Evolutionary conservation across 35 echinoderm and acorn worm genomes (phyloP), one percentile per base, ranked within the genome.

Genomic region (Lytechinus pictus): DNA sequence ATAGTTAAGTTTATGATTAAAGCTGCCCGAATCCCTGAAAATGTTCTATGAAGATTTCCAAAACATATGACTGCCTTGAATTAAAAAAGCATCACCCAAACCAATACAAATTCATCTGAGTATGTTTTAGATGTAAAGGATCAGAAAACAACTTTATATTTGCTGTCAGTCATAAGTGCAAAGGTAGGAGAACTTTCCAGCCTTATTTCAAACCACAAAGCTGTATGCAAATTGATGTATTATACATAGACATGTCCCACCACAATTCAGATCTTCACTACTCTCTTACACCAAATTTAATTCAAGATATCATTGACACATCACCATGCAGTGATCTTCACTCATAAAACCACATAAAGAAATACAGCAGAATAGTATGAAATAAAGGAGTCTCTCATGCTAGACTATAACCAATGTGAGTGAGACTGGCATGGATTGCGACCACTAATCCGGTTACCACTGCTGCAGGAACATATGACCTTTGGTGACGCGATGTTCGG

Each of bases 361-460:
- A 79, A n/a, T 79, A 79, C 19, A 79, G n/a, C 14, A 16, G 19
- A 79, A 24, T 16, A 24, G 66, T 7, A 24, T 19, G 66, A 79
- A 79, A 79, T 5, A 79, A 16, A 79, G n/a, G 66, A 79, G 66
- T 79, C 66, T 79, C n/a, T 79, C 19, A 24, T 79, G 66, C 19
- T 79, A 79, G 66, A 79, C 66, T 79, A 79, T 79, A 79, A 79
- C 66, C 66, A 79, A 14, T 24, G 66, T 79, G 66, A 79, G 66
- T 79, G 66, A 79, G 66, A 79, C 66, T 24, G 21, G 66, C 66
- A 24, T 79, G 66, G 19, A 79, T 79, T 79, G 66, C 66, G 66
- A 79, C 66, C 66, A 54, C 88, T 90, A 90, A 90, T 90, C 88
- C 88, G 52, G 88, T 90, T 90, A 90, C 88, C 52, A 44, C 88